Percentiles rank a stretch among this genome's conserved stretches.
These are phyloP conservation scores for Apodemus speciosus DNA, from an alignment of 2,113 vertebrate species.

Conservation along the genomic window DNA sequence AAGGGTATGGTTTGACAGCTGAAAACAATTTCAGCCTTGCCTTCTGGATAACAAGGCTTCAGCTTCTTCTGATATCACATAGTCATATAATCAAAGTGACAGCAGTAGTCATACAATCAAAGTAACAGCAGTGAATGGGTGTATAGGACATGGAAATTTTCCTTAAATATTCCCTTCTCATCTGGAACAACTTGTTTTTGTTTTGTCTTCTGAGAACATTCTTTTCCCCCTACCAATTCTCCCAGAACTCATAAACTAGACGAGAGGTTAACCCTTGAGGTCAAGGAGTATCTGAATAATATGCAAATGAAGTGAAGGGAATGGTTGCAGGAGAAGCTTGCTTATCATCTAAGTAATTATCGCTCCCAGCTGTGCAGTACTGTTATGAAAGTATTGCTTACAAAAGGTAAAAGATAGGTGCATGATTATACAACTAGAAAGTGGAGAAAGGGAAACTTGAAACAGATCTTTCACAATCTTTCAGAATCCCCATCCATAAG, in stretches of 20 bases:
- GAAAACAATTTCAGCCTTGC: background rate
- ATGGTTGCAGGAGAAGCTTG: background rate
- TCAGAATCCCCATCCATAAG: background rate
- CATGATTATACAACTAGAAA: background rate
- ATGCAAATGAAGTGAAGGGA: background rate
- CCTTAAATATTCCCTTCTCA: background rate
- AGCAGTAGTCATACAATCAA: too few relatives aligned
- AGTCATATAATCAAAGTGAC: background rate
- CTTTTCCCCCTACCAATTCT: background rate
- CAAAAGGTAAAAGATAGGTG: background rate
- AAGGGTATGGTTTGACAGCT: background rate
- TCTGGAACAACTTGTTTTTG: background rate
- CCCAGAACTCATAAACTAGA: background rate
- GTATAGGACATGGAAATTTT: background rate
- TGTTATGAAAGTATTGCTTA: conserved; percentile 17
- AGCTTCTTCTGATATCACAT: background rate
- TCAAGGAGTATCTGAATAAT: background rate
- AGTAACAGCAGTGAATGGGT: background rate
- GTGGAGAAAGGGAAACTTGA: background rate
- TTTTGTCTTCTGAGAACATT: background rate
- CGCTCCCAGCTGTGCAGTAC: background rate
- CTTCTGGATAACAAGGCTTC: fast-evolving
- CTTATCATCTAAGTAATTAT: background rate
- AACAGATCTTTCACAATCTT: background rate
- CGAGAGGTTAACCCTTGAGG: background rate